Evolutionary conservation across 2,888 invertebrate species (phyloP).

Genomic region (Hemithea aestivaria): DNA sequence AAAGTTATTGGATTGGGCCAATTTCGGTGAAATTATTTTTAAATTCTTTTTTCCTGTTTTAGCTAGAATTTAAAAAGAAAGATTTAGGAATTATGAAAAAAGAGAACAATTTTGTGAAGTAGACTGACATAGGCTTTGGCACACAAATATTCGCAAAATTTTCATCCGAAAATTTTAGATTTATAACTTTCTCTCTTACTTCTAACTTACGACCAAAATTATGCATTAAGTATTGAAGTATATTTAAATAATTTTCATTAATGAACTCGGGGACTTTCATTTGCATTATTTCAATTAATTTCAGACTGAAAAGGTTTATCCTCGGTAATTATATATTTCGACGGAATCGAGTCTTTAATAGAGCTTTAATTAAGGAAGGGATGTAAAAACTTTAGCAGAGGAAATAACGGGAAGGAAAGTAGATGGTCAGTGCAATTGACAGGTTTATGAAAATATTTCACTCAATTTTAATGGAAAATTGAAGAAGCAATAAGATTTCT

Average conservation of each 20-base stretch:
- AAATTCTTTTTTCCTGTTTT: too few relatives aligned
- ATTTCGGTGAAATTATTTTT: not conserved
- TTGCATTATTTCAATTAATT: conserved; percentile 25
- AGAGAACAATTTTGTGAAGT: too few relatives aligned
- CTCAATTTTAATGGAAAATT: not conserved
- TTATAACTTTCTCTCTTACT: too few relatives aligned
- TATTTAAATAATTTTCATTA: conserved; percentile 7
- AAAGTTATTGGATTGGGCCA: not conserved
- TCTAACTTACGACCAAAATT: too few relatives aligned
- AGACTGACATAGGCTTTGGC: too few relatives aligned
- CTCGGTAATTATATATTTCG: conserved; percentile 14
- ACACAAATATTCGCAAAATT: too few relatives aligned
- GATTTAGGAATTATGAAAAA: too few relatives aligned
- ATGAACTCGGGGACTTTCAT: conserved; percentile 14
- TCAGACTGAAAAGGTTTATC: conserved; percentile 11
- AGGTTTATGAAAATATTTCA: conserved; percentile 5
- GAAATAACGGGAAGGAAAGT: conserved; percentile 3
- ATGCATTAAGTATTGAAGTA: too few relatives aligned
- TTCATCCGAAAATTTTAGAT: too few relatives aligned
- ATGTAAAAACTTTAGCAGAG: conserved; percentile 12
- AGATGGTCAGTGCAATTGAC: conserved; percentile 3
- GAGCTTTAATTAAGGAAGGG: conserved; percentile 23
- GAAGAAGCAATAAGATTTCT: too few relatives aligned
- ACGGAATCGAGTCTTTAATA: conserved; percentile 19
- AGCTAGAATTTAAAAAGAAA: too few relatives aligned